phyloP scores from a whole-genome alignment of 2,797 vertebrate species.

The Botia kubotai region DNA sequence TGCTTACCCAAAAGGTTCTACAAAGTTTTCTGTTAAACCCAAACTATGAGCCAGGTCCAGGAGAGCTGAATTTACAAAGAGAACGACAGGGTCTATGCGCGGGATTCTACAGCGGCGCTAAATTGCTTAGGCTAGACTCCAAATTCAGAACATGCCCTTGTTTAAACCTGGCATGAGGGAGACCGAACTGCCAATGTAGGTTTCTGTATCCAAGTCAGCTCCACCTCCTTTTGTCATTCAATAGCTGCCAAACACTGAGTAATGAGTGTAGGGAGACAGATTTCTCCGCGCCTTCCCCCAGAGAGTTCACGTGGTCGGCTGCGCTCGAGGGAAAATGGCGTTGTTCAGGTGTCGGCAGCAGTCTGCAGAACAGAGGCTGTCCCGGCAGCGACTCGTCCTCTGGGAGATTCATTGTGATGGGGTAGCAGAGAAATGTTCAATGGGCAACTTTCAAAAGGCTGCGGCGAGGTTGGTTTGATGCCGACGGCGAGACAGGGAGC shows the following conservation, averaged over 20 bases:
- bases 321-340: conserved; percentile 12
- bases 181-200: conserved; percentile 72
- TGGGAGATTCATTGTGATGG: conserved; percentile 30
- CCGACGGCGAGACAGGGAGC: conserved; percentile 49
- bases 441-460: conserved; percentile 44
- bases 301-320: conserved; percentile 20
- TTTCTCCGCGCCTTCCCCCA: conserved; percentile 62
- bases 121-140: conserved; percentile 37
- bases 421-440: conserved; percentile 32
- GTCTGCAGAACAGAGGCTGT: conserved; percentile 29
- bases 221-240: conserved; percentile 52
- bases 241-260: conserved; percentile 70
- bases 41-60: conserved; percentile 71
- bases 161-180: conserved; percentile 52
- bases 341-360: conserved; percentile 39
- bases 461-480: conserved; percentile 44
- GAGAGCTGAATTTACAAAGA: conserved; percentile 74
- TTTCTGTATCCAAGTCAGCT: conserved; percentile 64
- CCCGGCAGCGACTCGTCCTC: conserved; percentile 26
- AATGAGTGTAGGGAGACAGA: conserved; percentile 66
- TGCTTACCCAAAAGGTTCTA: conserved; percentile 66
- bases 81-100: conserved; percentile 50
- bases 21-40: conserved; percentile 70
- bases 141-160: conserved; percentile 48
- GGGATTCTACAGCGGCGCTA: conserved; percentile 26